A percentile compares a stretch with the other conserved stretches of the same genome.
phyloP scores from a whole-genome alignment of 2,888 invertebrate genomes.

The Drosophila parthenogenetica region DNA sequence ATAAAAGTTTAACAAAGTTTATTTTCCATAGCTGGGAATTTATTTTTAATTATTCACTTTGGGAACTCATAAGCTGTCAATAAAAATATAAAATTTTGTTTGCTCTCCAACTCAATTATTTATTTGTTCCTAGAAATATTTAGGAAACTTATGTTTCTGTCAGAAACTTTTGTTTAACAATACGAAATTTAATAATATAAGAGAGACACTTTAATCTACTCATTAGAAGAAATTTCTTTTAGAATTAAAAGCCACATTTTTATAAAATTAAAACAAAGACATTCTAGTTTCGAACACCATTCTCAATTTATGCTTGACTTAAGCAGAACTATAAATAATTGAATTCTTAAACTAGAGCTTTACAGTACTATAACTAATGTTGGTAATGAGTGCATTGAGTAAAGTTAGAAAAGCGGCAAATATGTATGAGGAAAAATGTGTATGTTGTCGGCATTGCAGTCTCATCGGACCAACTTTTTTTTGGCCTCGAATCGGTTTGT shows the following conservation, averaged over 20 bases:
- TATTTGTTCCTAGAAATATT: not conserved
- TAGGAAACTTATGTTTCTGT: not conserved
- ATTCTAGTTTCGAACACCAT: not conserved
- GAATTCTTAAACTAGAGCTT: constrained; percentile 3
- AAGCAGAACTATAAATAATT: not conserved
- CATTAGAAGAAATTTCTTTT: no score
- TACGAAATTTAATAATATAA: no score
- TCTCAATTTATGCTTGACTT: not conserved
- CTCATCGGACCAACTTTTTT: constrained; percentile 32
- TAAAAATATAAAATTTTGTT: not conserved
- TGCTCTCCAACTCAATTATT: constrained; percentile 1
- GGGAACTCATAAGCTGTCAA: constrained; percentile 22
- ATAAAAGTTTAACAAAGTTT: constrained; percentile 3
- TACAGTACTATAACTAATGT: constrained; percentile 28
- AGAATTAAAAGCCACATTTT: no score
- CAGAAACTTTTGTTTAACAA: constrained; percentile 3
- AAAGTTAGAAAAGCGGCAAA: constrained; percentile 19
- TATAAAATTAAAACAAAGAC: no score
- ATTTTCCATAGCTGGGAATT: not conserved
- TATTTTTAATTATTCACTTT: constrained; percentile 38
- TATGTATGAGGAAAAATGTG: constrained; percentile 10
- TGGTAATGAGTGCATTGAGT: constrained; percentile 35
- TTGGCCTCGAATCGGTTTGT: constrained; percentile 11
- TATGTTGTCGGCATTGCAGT: constrained; percentile 34
- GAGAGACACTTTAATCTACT: no score